A percentile compares a stretch with the other conserved stretches of the same genome.
Conservation (phyloP, 2,797 vertebrate genomes). For the Lutjanus campechanus region DNA sequence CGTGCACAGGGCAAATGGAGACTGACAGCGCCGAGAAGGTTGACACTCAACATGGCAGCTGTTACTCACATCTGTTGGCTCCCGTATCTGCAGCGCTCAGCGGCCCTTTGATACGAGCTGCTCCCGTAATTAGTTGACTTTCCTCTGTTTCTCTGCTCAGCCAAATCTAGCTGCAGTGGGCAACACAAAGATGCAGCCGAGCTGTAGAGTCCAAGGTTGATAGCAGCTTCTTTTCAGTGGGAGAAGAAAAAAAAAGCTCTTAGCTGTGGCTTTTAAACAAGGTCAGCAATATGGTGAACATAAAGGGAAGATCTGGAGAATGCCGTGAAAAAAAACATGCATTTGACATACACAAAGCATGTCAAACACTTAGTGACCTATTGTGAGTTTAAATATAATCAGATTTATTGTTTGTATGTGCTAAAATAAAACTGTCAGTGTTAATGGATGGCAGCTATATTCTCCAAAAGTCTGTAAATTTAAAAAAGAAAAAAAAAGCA, state of each 20-base stretch:
- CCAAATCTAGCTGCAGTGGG: slow-evolving; percentile 46
- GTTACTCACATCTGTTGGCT: slow-evolving; percentile 82
- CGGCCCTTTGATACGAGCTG: slow-evolving; percentile 71
- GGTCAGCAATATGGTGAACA: slow-evolving; percentile 42
- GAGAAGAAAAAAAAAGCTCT: slow-evolving; percentile 17
- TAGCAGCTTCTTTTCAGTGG: slow-evolving; percentile 35
- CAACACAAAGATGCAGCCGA: slow-evolving; percentile 47
- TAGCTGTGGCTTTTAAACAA: slow-evolving; percentile 46
- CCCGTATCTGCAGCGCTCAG: slow-evolving; percentile 59
- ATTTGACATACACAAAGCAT: neutral
- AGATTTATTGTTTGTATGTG: slow-evolving; percentile 1
- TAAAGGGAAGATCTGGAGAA: slow-evolving; percentile 15
- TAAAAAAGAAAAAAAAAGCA: slow-evolving; percentile 19
- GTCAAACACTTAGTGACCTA: slow-evolving; percentile 10
- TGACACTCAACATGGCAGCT: slow-evolving; percentile 80
- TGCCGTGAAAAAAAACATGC: neutral
- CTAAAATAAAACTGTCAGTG: neutral
- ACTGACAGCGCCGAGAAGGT: slow-evolving; percentile 76
- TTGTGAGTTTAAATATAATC: neutral
- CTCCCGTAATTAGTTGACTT: slow-evolving; percentile 72
- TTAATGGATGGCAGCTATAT: slow-evolving; percentile 8
- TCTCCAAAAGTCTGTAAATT: neutral
- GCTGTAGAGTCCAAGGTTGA: slow-evolving; percentile 16
- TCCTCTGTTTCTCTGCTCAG: slow-evolving; percentile 45
- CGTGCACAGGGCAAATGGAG: slow-evolving; percentile 72